These are phyloP conservation scores for Rotaria socialis DNA, from an alignment of 2,888 invertebrate genomes.

Conservation along the genomic window DNA sequence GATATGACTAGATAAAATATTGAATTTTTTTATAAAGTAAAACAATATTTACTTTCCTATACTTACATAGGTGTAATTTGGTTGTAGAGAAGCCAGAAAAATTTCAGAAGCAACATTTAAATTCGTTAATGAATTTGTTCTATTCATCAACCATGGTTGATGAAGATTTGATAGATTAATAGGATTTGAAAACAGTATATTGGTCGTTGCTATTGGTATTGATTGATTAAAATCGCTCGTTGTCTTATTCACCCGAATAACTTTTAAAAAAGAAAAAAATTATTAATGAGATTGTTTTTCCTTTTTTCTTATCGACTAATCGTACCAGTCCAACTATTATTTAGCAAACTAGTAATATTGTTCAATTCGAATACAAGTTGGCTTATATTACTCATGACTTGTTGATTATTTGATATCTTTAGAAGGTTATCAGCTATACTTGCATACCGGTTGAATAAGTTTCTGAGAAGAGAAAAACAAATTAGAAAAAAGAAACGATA, in stretches of 20 bases:
- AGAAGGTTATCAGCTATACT: not conserved
- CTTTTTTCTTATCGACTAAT: not conserved
- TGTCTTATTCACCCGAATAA: not conserved
- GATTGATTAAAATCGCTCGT: not conserved
- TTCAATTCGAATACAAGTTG: not conserved
- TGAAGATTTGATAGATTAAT: not conserved
- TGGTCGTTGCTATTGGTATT: not conserved
- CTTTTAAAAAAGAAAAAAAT: not conserved
- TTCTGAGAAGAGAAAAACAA: not conserved
- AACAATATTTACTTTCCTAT: not conserved
- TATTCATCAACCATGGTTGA: not conserved
- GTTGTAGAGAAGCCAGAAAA: not conserved
- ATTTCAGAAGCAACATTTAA: not conserved
- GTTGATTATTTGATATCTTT: not conserved
- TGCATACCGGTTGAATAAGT: not conserved
- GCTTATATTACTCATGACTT: not conserved
- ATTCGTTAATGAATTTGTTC: not conserved
- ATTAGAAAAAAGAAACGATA: not conserved
- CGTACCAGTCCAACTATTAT: not conserved
- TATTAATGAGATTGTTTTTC: not conserved
- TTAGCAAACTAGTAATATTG: not conserved
- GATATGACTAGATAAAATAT: not conserved
- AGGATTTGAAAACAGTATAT: not conserved
- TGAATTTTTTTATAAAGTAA: not conserved
- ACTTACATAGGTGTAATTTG: not conserved